phyloP scores from a whole-genome alignment of 1,140 invertebrate species.

The Psilanteris sp. region DNA sequence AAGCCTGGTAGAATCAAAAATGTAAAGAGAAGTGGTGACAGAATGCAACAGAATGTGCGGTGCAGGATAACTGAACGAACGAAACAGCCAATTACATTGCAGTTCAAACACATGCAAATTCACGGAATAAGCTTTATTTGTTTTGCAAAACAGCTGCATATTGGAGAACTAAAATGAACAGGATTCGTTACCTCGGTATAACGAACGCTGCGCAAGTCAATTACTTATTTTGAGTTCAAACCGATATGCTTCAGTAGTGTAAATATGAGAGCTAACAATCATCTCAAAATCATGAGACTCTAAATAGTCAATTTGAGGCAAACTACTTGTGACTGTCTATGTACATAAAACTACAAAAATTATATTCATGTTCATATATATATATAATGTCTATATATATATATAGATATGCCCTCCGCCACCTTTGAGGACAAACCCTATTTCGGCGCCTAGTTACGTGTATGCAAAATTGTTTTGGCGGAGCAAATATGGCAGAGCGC shows the following conservation, averaged over 20 bases:
- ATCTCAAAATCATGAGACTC: no score
- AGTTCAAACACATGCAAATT: slow-evolving; percentile 81
- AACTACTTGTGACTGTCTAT: no score
- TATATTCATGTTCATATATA: no score
- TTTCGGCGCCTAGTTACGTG: no score
- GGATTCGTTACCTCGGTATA: slow-evolving; percentile 70
- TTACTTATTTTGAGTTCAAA: slow-evolving; percentile 75
- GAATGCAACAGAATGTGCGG: slow-evolving; percentile 49
- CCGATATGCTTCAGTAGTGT: slow-evolving; percentile 64
- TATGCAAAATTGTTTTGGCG: no score
- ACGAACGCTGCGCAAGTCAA: slow-evolving; percentile 69
- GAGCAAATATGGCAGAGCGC: no score
- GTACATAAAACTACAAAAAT: no score
- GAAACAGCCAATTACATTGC: slow-evolving; percentile 79
- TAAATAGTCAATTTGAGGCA: no score
- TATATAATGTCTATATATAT: no score
- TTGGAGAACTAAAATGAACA: slow-evolving; percentile 75
- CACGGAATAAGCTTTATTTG: slow-evolving; percentile 80
- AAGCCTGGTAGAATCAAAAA: slow-evolving; percentile 35
- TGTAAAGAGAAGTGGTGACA: slow-evolving; percentile 34
- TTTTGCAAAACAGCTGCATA: slow-evolving; percentile 81
- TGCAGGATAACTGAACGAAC: slow-evolving; percentile 65
- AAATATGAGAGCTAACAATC: slow-evolving; percentile 64
- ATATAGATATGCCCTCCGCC: no score
- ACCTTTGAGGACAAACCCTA: no score